Evolutionary conservation across 2,113 vertebrate genomes (phyloP).

Genomic region (Aplodontia rufa): DNA sequence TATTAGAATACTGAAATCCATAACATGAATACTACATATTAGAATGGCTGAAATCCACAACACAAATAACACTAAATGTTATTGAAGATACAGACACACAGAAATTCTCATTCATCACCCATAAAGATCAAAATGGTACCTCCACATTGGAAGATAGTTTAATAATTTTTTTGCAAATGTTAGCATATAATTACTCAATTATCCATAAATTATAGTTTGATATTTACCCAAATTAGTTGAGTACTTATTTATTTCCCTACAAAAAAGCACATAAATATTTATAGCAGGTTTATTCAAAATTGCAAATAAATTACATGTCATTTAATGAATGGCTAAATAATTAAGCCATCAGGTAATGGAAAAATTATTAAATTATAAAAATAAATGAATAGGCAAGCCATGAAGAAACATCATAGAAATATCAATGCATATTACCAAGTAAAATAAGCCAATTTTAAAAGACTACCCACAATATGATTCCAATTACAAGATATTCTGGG

Average conservation of each 20-base stretch:
- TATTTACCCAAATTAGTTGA: not conserved
- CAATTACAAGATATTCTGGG: too few relatives aligned
- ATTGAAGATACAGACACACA: not conserved
- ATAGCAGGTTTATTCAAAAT: not conserved
- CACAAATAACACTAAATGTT: not conserved
- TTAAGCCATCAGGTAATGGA: not conserved
- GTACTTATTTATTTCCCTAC: not conserved
- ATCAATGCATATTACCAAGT: not conserved
- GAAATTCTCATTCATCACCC: not conserved
- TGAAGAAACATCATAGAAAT: not conserved
- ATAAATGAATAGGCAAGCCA: not conserved
- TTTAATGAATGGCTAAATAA: not conserved
- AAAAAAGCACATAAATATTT: not conserved
- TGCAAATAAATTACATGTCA: not conserved
- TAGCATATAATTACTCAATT: not conserved
- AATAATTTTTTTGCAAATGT: not conserved
- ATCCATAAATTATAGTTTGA: not conserved
- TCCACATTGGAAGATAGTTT: not conserved
- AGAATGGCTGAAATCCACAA: not conserved
- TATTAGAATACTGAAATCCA: not conserved
- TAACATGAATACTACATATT: not conserved
- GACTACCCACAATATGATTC: not conserved
- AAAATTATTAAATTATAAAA: not conserved
- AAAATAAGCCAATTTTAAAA: not conserved
- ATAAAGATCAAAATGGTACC: not conserved